Conservation (phyloP, 2,888 invertebrate species). For the Catocala fraxini region DNA sequence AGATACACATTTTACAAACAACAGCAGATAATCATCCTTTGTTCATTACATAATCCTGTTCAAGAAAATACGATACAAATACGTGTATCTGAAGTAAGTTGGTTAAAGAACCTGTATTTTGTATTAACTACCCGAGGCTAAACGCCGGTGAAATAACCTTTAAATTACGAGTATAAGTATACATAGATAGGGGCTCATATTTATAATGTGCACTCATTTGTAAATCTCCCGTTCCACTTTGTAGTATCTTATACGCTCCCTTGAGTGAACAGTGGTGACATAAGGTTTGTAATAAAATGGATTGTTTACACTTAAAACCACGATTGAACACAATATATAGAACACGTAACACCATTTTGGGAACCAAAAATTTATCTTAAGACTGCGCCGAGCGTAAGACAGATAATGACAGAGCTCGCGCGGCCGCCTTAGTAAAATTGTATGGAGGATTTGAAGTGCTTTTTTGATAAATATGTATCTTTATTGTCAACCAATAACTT, state of each 20-base stretch:
- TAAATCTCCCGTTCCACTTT: slow-evolving; percentile 15
- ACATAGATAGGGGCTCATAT: slow-evolving; percentile 2
- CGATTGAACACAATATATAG: no score
- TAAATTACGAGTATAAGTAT: slow-evolving; percentile 14
- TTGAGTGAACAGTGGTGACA: slow-evolving; percentile 1
- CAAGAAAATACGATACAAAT: slow-evolving; percentile 21
- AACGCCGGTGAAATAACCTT: slow-evolving; percentile 7
- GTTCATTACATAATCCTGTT: slow-evolving; percentile 17
- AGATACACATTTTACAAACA: not conserved
- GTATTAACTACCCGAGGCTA: slow-evolving; percentile 25
- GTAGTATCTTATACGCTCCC: slow-evolving; percentile 4
- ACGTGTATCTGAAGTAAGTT: slow-evolving; percentile 29
- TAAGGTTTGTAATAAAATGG: not conserved
- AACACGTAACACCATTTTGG: no score
- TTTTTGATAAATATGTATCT: no score
- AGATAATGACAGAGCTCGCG: no score
- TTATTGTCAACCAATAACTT: no score
- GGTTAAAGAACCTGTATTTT: slow-evolving; percentile 27
- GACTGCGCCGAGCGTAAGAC: no score
- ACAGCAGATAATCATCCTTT: slow-evolving; percentile 9
- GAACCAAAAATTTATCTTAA: no score
- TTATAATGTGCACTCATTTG: slow-evolving; percentile 19
- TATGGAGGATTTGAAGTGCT: no score
- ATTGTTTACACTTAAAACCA: no score
- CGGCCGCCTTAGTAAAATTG: no score